Conservation (phyloP, 2,888 invertebrate species). For the Scaptomyza reducta region DNA sequence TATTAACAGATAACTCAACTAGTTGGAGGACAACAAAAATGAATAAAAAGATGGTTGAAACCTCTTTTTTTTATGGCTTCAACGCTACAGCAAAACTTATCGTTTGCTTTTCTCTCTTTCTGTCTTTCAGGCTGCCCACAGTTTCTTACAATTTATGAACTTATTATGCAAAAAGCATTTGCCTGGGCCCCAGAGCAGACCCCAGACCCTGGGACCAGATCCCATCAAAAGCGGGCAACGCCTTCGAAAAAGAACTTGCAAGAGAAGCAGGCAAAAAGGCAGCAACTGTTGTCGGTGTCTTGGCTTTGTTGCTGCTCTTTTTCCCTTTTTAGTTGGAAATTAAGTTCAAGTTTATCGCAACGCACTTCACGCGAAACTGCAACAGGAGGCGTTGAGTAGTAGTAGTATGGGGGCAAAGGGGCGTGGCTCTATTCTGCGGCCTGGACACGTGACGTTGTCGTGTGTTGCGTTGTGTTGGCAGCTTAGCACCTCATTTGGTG, state of each 20-base stretch:
- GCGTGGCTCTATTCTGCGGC: constrained; percentile 39
- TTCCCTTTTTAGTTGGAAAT: constrained; percentile 57
- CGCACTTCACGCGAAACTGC: constrained; percentile 61
- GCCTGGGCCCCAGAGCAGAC: constrained; percentile 2
- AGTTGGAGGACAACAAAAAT: not conserved
- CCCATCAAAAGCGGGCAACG: constrained; percentile 44
- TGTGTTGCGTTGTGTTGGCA: too few species aligned
- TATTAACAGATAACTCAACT: constrained; percentile 6
- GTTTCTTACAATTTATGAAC: constrained; percentile 52
- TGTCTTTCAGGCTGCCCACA: constrained; percentile 29
- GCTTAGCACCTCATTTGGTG: constrained; percentile 72
- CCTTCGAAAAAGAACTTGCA: constrained; percentile 28
- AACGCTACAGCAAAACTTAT: not conserved
- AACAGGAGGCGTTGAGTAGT: not conserved
- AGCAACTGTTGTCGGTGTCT: constrained; percentile 16
- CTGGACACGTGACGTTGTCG: constrained; percentile 53
- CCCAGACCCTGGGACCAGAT: constrained; percentile 5
- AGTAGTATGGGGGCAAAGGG: not conserved
- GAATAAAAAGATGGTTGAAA: too few species aligned
- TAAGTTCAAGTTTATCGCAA: constrained; percentile 64
- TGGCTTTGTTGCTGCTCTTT: constrained; percentile 20
- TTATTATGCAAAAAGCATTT: constrained; percentile 63
- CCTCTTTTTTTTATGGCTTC: constrained; percentile 4
- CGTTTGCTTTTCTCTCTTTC: not conserved
- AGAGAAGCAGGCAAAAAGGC: not conserved